Evolutionary conservation across 92 coral and sea anemone species (phyloP), one percentile per base, ranked within the genome.

Genomic region (Phenganax subtilis): DNA sequence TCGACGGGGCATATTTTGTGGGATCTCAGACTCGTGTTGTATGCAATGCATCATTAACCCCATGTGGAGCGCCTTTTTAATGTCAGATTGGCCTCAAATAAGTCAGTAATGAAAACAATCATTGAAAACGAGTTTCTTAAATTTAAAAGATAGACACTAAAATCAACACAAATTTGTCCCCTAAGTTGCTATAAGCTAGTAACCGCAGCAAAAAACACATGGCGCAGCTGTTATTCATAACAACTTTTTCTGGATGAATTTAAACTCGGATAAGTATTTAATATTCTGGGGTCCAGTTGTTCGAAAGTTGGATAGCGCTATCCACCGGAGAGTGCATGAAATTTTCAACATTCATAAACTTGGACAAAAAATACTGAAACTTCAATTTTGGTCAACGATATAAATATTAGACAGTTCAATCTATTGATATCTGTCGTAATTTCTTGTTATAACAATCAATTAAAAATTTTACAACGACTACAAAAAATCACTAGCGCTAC

Each of bases 31-130:
- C 69, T 31, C 69, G 57, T 79, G 74, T 79, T 79, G 83, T 79
- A 51, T 47, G 25, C 65, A 79, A 4, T n/a, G 9, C 1, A 79
- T 64, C 63, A 79, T 79, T 79, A 31, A 65, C 83, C 83, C 59
- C 83, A 79, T 79, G 57, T 79, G 16, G 83, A 9, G 57, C 3
- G 51, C 9, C 63, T 52, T 20, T 52, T 79, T 79, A 27, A 53
- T 63, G 47, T 8, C 29, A 79, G 63, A 79, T 79, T 79, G 74
- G 10, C 61, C 74, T 54, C 83, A 79, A 79, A 65, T 68, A 79
- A 79, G 28, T 64, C 59, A 15, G 29, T 61, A 47, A 9, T 12
- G 72, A 60, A 29, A 79, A 79, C 83, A 62, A 79, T 63, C 65
- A 79, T 62, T 51, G 53, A 51, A 65, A 79, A n/a, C 73, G 72